phyloP scores from a whole-genome alignment of 2,113 vertebrate genomes.

The Fukomys damarensis region DNA sequence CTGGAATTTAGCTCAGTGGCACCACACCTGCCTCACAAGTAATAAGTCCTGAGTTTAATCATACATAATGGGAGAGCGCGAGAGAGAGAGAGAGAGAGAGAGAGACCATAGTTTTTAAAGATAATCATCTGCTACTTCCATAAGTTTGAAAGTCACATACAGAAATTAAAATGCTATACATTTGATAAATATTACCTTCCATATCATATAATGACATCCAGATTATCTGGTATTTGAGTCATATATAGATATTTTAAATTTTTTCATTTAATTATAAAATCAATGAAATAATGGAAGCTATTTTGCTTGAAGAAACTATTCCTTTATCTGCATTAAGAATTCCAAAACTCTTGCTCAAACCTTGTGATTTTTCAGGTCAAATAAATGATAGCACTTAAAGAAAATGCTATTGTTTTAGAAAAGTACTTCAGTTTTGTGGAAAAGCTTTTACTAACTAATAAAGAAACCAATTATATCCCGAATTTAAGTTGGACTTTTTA shows the following conservation, averaged over 20 bases:
- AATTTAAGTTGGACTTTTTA: slow-evolving; percentile 33
- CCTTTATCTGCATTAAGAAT: background rate
- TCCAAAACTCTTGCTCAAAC: background rate
- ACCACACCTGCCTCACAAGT: too few species aligned
- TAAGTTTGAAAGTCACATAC: background rate
- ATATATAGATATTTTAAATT: background rate
- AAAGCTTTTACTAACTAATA: background rate
- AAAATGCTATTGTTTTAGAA: slow-evolving; percentile 1
- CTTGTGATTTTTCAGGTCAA: slow-evolving; percentile 42
- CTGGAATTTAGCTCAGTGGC: too few species aligned
- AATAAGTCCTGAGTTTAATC: too few species aligned
- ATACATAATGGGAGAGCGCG: too few species aligned
- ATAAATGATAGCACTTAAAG: background rate
- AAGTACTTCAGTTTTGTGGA: background rate
- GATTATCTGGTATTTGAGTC: background rate
- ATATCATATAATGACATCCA: background rate
- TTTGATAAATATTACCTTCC: background rate
- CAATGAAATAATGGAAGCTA: background rate
- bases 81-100: background rate
- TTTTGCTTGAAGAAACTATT: background rate
- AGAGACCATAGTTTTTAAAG: background rate
- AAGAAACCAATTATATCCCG: background rate
- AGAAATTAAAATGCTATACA: background rate
- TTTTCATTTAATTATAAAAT: background rate
- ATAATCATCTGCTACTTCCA: background rate